Percentiles rank a stretch among this genome's conserved stretches.
These are phyloP conservation scores for Drosophila ironensis DNA, from an alignment of 1,140 invertebrate genomes.

Conservation along the genomic window DNA sequence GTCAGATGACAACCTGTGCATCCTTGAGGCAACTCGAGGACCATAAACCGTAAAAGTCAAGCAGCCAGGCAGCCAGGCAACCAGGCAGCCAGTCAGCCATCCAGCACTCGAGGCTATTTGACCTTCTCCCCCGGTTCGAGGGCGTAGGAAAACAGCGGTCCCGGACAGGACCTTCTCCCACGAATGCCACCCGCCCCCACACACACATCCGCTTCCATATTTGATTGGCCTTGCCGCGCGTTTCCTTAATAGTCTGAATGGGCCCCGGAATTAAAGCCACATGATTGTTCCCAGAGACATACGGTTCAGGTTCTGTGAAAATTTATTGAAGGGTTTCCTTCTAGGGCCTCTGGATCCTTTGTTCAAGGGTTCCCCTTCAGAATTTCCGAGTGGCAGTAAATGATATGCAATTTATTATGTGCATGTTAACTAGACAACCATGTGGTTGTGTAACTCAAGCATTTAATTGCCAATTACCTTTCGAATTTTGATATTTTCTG, in stretches of 20 bases:
- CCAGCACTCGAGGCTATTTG: conserved; percentile 28
- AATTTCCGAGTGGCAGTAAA: too few relatives aligned
- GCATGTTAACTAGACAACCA: too few relatives aligned
- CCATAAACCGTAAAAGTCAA: conserved; percentile 31
- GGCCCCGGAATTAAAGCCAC: conserved; percentile 2
- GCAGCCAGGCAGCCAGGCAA: not conserved
- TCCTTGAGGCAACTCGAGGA: conserved; percentile 6
- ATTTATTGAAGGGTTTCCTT: not conserved
- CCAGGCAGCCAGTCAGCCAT: too few relatives aligned
- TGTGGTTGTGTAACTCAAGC: too few relatives aligned
- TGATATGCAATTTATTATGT: too few relatives aligned
- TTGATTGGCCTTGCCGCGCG: conserved; percentile 23
- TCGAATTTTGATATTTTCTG: too few relatives aligned
- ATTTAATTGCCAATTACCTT: too few relatives aligned
- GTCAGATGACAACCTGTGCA: conserved; percentile 27
- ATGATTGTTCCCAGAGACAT: conserved; percentile 2
- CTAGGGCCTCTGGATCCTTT: not conserved
- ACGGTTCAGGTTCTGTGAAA: not conserved
- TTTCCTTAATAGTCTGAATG: conserved; percentile 11
- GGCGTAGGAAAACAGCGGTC: conserved; percentile 4
- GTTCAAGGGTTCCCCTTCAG: not conserved
- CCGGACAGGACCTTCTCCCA: conserved; percentile 23
- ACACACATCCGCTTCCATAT: conserved; percentile 20
- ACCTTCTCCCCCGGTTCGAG: conserved; percentile 56
- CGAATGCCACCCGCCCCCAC: not conserved